A percentile compares a stretch with the other conserved stretches of the same genome.
These are phyloP conservation scores for Azorinus chamasolen DNA, from an alignment of 2,888 invertebrate species.

Conservation along the genomic window DNA sequence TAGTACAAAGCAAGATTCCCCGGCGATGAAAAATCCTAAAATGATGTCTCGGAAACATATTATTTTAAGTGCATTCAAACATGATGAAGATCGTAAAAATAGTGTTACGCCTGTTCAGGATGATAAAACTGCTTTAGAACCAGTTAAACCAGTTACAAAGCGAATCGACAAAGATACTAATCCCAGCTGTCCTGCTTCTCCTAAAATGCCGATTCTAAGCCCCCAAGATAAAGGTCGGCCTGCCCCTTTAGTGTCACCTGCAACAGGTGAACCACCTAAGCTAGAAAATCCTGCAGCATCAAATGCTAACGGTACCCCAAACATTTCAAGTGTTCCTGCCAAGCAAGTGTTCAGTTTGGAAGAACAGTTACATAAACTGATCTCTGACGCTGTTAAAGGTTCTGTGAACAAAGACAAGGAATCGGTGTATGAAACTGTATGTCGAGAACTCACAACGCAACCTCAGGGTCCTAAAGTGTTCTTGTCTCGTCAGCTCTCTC, in stretches of 20 bases:
- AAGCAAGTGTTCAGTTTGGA: constrained; percentile 55
- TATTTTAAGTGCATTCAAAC: constrained; percentile 74
- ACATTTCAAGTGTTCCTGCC: constrained; percentile 25
- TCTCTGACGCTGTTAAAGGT: constrained; percentile 63
- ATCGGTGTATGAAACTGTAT: constrained; percentile 48
- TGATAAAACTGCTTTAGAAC: constrained; percentile 54
- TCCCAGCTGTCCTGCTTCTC: constrained; percentile 74
- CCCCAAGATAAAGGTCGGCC: constrained; percentile 77
- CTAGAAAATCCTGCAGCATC: constrained; percentile 65
- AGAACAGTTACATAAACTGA: constrained; percentile 60
- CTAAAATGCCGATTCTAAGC: constrained; percentile 83
- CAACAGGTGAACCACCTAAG: constrained; percentile 75
- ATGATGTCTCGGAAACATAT: constrained; percentile 73
- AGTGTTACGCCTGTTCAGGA: constrained; percentile 59
- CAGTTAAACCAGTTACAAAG: constrained; percentile 42
- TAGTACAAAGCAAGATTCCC: constrained; percentile 20
- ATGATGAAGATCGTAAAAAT: constrained; percentile 75
- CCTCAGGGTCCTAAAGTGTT: constrained; percentile 60
- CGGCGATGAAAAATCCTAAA: constrained; percentile 31
- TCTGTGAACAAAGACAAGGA: constrained; percentile 53
- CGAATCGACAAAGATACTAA: constrained; percentile 46
- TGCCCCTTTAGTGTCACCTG: constrained; percentile 50
- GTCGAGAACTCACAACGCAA: constrained; percentile 48
- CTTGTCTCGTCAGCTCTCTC: constrained; percentile 52
- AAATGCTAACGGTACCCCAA: constrained; percentile 12